Conservation (phyloP, 92 coral and sea anemone species). For the Umimayanthus chanpuru region DNA sequence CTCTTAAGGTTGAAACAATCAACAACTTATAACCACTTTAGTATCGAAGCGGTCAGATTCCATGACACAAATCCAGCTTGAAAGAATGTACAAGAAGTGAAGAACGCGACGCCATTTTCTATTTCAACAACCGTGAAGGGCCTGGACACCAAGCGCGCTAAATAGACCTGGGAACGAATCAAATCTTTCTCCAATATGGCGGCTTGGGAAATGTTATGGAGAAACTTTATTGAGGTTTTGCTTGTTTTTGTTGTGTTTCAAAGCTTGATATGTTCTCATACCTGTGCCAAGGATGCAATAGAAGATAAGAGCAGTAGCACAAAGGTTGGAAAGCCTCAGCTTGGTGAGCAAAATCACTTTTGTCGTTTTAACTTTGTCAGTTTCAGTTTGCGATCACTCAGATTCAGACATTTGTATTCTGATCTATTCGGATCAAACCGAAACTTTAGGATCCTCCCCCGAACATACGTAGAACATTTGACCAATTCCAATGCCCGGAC, state of each 20-base stretch:
- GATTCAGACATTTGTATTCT: too few species aligned
- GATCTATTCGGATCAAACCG: too few species aligned
- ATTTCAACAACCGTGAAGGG: background rate
- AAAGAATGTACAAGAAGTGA: too few species aligned
- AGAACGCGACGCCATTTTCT: conserved; percentile 35
- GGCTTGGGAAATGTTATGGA: background rate
- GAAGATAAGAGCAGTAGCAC: conserved; percentile 33
- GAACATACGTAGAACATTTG: too few species aligned
- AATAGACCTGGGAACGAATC: conserved; percentile 27
- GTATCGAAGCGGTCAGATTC: too few species aligned
- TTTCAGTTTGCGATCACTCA: too few species aligned
- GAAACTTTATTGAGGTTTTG: background rate
- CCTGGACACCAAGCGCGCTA: background rate
- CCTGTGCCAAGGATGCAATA: conserved; percentile 7
- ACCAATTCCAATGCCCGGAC: too few species aligned
- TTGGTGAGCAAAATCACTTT: conserved; percentile 25
- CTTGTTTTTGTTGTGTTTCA: background rate
- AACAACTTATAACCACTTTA: background rate
- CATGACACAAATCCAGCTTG: too few species aligned
- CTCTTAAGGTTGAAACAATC: background rate
- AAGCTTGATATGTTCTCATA: background rate
- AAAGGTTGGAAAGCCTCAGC: conserved; percentile 37
- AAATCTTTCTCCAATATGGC: conserved; percentile 15
- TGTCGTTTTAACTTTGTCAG: too few species aligned
- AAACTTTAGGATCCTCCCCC: too few species aligned